Base-by-base conservation (phyloP, 2,888 invertebrate genomes). In the Halocaridina rubra region DNA sequence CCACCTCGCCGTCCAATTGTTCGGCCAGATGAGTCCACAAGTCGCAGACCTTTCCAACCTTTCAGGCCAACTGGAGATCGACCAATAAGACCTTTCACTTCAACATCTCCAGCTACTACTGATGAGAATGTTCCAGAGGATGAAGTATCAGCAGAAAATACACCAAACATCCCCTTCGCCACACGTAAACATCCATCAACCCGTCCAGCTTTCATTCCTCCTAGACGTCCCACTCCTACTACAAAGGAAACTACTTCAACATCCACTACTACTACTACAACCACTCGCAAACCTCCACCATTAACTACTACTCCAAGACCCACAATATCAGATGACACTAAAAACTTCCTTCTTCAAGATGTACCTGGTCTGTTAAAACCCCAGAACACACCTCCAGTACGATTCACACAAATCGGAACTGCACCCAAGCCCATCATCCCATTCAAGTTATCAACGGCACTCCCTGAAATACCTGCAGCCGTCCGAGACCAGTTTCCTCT, bases 401-500 rank as follows among this genome's bases (percentile, higher is more conserved):
- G 69, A 46, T 82, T 80, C 69, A 72, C 75, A n/a, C 13, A 53
- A 2, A 39, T 30, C 32, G 69, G 75, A 53, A 64, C 39, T 3
- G 67, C 86, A 2, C 46, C 86, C 4, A 86, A 86, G 75, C 86
- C 86, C 10, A 75, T 33, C 29, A 67, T 74, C 1, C 78, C 86
- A 13, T 33, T 74, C 13, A 86, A 86, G 57, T 19, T 79, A 13
- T 27, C 78, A 4, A 33, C 61, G 5, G 53, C 46, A 13, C 75
- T 87, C 13, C 87, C 87, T 4, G 87, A 85, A 22, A 87, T 87
- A 16, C 87, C 87, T 10, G 80, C 75, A 27, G 80, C 81, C 3
- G 85, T 87, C 27, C 79, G 79, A 59, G 80, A 81, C 13, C 87
- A 87, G 32, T 57, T 87, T 1, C 87, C 87, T 3, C 74, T 87